Evolutionary conservation across 1,140 invertebrate species (phyloP).

Genomic region (Drosophila azteca): DNA sequence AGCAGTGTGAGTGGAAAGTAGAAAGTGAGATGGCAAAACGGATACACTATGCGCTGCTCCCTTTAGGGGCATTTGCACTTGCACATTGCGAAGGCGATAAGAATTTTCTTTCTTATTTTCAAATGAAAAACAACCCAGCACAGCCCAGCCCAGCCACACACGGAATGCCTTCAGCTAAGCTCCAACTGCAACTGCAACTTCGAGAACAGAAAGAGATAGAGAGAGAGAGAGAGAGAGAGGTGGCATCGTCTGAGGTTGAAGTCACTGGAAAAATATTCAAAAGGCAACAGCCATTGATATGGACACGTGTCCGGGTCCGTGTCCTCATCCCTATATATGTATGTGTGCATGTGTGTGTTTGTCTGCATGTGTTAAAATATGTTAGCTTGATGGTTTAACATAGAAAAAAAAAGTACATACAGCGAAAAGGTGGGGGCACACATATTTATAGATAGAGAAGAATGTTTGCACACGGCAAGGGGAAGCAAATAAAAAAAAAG

Average conservation of each 20-base stretch:
- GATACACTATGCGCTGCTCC: conserved; percentile 53
- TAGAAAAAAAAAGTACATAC: conserved; percentile 72
- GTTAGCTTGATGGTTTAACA: conserved; percentile 81
- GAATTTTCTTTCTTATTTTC: conserved; percentile 79
- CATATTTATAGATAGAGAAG: conserved; percentile 69
- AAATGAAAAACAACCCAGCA: conserved; percentile 76
- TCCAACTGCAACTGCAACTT: conserved; percentile 55
- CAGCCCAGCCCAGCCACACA: conserved; percentile 6
- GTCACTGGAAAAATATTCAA: conserved; percentile 69
- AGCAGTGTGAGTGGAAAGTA: background rate
- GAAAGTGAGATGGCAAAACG: conserved; percentile 50
- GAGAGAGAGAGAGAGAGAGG: background rate
- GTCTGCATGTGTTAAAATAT: conserved; percentile 78
- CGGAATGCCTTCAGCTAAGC: conserved; percentile 68
- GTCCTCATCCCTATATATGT: conserved; percentile 14
- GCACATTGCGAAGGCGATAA: conserved; percentile 74
- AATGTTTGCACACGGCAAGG: conserved; percentile 34
- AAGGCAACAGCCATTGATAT: conserved; percentile 76
- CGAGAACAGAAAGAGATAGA: background rate
- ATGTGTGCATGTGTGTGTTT: conserved; percentile 44
- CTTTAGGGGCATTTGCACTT: conserved; percentile 79
- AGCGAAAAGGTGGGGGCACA: conserved; percentile 73
- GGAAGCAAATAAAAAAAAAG: conserved; percentile 14
- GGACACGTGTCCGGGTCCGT: conserved; percentile 61
- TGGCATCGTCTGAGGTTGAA: conserved; percentile 11